Percentiles rank a stretch among this genome's conserved stretches.
These are phyloP conservation scores for Rhabdomys pumilio DNA, from an alignment of 2,797 vertebrate species.

Conservation along the genomic window DNA sequence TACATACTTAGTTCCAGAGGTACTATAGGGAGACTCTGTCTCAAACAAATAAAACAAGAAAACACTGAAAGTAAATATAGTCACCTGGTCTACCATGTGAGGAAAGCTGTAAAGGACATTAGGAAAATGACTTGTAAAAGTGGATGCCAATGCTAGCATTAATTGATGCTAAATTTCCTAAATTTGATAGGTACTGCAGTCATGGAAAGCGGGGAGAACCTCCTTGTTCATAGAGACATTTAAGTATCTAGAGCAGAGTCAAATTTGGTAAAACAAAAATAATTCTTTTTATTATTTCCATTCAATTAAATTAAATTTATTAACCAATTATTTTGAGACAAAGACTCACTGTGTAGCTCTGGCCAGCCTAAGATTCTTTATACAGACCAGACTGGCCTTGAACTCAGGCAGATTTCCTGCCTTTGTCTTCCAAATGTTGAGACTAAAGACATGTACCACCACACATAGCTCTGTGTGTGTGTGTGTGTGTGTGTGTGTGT, in stretches of 20 bases:
- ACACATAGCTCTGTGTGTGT: not conserved
- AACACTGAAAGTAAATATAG: not conserved
- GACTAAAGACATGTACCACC: not conserved
- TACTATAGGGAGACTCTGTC: not conserved
- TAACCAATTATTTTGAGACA: not conserved
- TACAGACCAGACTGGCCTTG: not conserved
- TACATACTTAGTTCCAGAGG: not conserved
- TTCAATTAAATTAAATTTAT: not conserved
- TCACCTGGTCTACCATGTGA: not conserved
- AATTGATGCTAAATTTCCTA: conserved; percentile 5
- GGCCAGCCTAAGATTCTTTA: not conserved
- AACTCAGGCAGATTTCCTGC: not conserved
- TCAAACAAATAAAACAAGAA: too few species aligned
- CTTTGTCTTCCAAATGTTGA: not conserved
- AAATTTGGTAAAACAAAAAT: not conserved
- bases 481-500: not conserved
- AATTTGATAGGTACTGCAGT: not conserved
- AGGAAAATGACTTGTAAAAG: not conserved
- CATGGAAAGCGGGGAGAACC: not conserved
- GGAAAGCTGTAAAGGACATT: not conserved
- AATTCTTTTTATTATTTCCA: not conserved
- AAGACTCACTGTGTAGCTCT: not conserved
- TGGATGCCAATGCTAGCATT: not conserved
- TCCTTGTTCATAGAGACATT: conserved; percentile 25
- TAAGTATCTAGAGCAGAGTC: conserved; percentile 12